These are phyloP conservation scores for Synanthedon formicaeformis DNA, from an alignment of 2,888 invertebrate species.

Conservation along the genomic window DNA sequence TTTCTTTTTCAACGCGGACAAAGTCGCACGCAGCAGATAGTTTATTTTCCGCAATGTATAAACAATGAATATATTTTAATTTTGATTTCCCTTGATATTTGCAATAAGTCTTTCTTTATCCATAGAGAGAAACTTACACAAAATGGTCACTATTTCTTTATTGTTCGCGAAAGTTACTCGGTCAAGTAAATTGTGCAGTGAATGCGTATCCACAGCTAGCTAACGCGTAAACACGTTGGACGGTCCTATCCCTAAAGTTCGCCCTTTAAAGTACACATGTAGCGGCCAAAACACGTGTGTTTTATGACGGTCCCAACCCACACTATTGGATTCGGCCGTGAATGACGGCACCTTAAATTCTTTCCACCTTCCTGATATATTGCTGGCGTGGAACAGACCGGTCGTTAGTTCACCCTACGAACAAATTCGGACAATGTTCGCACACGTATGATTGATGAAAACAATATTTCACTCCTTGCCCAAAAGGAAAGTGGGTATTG, in stretches of 20 bases:
- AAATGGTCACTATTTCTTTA: too few species aligned
- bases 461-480: slow-evolving; percentile 6
- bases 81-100: too few species aligned
- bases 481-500: too few species aligned
- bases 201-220: slow-evolving; percentile 23
- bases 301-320: slow-evolving; percentile 41
- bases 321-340: slow-evolving; percentile 53
- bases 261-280: slow-evolving; percentile 60
- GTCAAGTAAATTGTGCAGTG: too few species aligned
- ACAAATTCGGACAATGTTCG: background rate
- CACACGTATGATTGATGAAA: slow-evolving; percentile 6
- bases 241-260: slow-evolving; percentile 59
- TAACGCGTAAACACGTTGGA: slow-evolving; percentile 31
- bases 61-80: too few species aligned
- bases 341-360: slow-evolving; percentile 40
- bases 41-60: too few species aligned
- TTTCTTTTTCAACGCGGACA: too few species aligned
- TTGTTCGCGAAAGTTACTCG: too few species aligned
- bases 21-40: too few species aligned
- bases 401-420: slow-evolving; percentile 3
- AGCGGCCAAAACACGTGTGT: slow-evolving; percentile 58
- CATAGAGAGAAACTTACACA: too few species aligned
- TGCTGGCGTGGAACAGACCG: background rate
- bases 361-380: slow-evolving; percentile 9
- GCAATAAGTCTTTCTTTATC: too few species aligned